Base-by-base conservation (phyloP, 2,888 invertebrate species). In the Bellardia pandia region DNA sequence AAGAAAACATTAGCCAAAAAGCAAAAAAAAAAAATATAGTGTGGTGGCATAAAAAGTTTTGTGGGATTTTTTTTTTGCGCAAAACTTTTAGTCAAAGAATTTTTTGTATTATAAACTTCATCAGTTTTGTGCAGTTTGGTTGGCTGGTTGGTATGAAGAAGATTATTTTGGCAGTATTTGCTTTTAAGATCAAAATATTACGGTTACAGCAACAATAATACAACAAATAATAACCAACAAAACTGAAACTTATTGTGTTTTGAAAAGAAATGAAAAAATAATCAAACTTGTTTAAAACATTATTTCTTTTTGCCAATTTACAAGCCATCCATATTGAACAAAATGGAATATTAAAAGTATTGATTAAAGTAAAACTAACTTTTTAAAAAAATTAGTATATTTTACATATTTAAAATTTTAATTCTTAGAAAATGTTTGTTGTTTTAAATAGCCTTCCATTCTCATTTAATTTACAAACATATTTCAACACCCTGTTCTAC, bases 31-130 rank as follows among this genome's bases (percentile, higher is more conserved):
- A 45, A 3, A 45, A 13, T 13, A 45, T 45, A 45, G 45, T 45
- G 45, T 71, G 68, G 66, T 79, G 48, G 74, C 69, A 48, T 48
- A 45, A 84, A 84, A 80, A 85, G 85, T 85, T 79, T 75, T 80
- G 62, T 74, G 79, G 75, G n/a, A 16, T 74, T 74, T 72, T 60
- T 33, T 60, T 45, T 45, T 3, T 42, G 51, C 4, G 3, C 16
- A 60, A 71, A 85, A 75, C 62, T 68, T 76, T 69, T 40, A 48
- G 85, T 56, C 42, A 76, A 80, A 79, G 69, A 62, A 64, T 78
- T 48, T 78, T 78, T 58, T 53, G 37, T 56, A 40, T 66, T 72
- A 56, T 45, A 71, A 83, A 83, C 77, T 83, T 83, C 69, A 71
- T 33, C 37, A 83, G 45, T 71, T 75, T 71, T 42, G 37, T 60